Evolutionary conservation across 2,888 invertebrate genomes (phyloP).

Genomic region (Steromphala cineraria): DNA sequence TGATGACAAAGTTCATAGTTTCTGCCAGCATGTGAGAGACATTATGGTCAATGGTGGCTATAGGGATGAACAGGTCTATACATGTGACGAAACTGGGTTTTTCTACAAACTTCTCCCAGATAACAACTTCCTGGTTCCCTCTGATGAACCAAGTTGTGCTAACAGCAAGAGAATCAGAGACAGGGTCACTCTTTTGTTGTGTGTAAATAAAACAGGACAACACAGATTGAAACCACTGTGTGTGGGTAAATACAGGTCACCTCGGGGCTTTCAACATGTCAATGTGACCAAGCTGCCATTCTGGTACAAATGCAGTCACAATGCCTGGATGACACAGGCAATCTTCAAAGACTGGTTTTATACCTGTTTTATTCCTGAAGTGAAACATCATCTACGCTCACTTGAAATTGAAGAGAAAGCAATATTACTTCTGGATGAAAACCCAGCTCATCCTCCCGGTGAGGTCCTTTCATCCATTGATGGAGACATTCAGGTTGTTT

Average conservation of each 20-base stretch:
- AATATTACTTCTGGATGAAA: conserved; percentile 24
- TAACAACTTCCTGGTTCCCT: conserved; percentile 4
- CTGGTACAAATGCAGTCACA: conserved; percentile 21
- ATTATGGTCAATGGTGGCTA: conserved; percentile 6
- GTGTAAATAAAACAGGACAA: conserved; percentile 27
- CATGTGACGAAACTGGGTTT: conserved; percentile 24
- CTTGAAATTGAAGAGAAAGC: conserved; percentile 22
- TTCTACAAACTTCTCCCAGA: conserved; percentile 30
- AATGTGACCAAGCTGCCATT: conserved; percentile 22
- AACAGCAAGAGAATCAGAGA: conserved; percentile 20
- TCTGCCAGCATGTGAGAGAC: background rate
- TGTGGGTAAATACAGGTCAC: conserved; percentile 15
- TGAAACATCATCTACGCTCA: conserved; percentile 11
- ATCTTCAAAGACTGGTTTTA: conserved; percentile 24
- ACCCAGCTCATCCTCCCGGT: conserved; percentile 21
- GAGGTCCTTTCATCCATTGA: background rate
- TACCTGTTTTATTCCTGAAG: conserved; percentile 10
- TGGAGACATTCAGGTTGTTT: conserved; percentile 22
- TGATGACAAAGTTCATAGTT: background rate
- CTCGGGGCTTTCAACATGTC: conserved; percentile 8
- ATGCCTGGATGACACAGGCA: conserved; percentile 20
- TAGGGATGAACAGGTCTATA: conserved; percentile 28
- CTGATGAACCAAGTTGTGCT: conserved; percentile 9
- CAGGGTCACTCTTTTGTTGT: conserved; percentile 16
- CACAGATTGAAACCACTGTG: conserved; percentile 25